Percentiles rank a stretch among this genome's conserved stretches.
Conservation (phyloP, 2,888 invertebrate species). For the Meghimatium bilineatum region DNA sequence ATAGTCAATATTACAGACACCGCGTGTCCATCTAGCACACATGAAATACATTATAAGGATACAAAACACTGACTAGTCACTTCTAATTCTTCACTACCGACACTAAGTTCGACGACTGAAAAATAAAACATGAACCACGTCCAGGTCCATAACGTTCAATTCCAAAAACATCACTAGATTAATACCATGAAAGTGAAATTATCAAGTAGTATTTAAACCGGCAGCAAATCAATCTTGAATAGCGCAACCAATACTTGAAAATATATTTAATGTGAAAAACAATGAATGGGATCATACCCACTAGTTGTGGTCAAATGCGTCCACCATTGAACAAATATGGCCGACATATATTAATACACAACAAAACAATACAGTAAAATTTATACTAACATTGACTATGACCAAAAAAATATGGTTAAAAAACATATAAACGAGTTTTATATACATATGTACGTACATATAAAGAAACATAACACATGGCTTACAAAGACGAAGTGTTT, state of each 20-base stretch:
- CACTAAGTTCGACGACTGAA: no score
- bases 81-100: no score
- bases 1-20: no score
- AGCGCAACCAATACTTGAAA: background rate
- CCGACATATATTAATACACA: conserved; percentile 35
- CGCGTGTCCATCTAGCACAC: no score
- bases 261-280: background rate
- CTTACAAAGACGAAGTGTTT: background rate
- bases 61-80: no score
- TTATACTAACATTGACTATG: no score
- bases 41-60: no score
- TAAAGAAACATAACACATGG: background rate
- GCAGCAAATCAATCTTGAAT: background rate
- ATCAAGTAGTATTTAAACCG: background rate
- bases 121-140: no score
- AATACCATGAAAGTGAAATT: background rate
- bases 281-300: conserved; percentile 3
- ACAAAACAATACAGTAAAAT: background rate
- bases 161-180: background rate
- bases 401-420: background rate
- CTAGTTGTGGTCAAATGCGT: conserved; percentile 23
- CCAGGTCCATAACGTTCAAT: background rate
- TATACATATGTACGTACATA: background rate
- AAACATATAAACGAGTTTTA: background rate
- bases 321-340: conserved; percentile 42